A percentile compares a stretch with the other conserved stretches of the same genome.
Evolutionary conservation across 1,140 invertebrate species (phyloP).

Genomic region (Acromyrmex charruanus): DNA sequence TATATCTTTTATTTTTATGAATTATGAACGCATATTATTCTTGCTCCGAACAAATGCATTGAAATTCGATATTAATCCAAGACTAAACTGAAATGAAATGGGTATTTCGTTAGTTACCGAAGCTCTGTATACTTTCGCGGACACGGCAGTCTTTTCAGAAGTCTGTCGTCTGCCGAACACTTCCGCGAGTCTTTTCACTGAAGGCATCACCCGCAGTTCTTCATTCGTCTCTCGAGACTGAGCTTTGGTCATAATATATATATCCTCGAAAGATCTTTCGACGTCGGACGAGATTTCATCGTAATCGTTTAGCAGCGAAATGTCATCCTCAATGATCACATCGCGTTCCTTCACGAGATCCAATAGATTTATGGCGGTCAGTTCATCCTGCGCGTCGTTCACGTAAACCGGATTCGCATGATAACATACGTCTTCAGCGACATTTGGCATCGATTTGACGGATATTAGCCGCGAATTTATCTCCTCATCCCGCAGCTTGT

Average conservation of each 20-base stretch:
- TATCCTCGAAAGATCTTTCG: slow-evolving; percentile 35
- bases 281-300: slow-evolving; percentile 37
- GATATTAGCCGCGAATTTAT: slow-evolving; percentile 69
- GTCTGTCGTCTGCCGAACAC: slow-evolving; percentile 76
- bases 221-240: slow-evolving; percentile 22
- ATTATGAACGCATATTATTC: not conserved
- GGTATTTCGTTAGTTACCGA: slow-evolving; percentile 25
- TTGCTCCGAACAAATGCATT: not conserved
- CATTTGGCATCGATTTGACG: slow-evolving; percentile 83
- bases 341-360: slow-evolving; percentile 21
- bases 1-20: not conserved
- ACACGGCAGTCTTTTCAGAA: slow-evolving; percentile 40
- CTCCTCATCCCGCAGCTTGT: slow-evolving; percentile 27
- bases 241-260: not conserved
- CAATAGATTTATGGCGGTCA: not conserved
- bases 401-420: slow-evolving; percentile 45
- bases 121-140: slow-evolving; percentile 23
- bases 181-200: slow-evolving; percentile 82
- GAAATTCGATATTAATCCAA: not conserved
- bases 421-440: slow-evolving; percentile 72
- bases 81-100: not conserved
- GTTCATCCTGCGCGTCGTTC: slow-evolving; percentile 14
- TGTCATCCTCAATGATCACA: not conserved
- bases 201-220: slow-evolving; percentile 77
- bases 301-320: slow-evolving; percentile 53